Evolutionary conservation across 2,797 vertebrate species (phyloP), one percentile per base, ranked within the genome.

Genomic region (Sebastiscus albofasciatus): DNA sequence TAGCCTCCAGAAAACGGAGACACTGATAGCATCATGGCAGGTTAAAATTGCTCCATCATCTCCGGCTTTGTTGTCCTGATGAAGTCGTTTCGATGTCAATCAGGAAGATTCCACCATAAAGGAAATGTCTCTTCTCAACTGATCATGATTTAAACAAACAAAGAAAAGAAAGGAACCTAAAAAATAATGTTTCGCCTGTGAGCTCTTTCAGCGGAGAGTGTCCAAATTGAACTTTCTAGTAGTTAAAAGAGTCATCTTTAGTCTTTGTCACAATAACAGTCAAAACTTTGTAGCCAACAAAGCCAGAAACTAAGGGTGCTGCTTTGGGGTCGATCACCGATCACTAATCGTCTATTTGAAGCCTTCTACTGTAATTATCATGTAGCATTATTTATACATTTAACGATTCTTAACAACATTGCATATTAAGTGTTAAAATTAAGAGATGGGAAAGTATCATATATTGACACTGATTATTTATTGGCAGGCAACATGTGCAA

Each of bases 231-330:
- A 46, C 42, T 46, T 46, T 2, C 16, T 46, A 0, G 0, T 46
- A 0, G 42, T 46, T 46, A 1, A 46, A 46, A 46, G 42, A 0
- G 42, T 46, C 16, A 3, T 18, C 42, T 46, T 46, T 46, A 0
- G 42, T 46, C 42, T 0, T 0, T 18, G 42, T 20, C 8, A 49
- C 18, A 8, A 18, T 49, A 18, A 49, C 18, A 49, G 46, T 49
- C 46, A 20, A 20, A 49, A 49, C 46, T 49, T 49, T 49, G 46
- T 9, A 49, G 46, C 16, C 46, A 49, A 49, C 46, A 49, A 49
- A 49, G 46, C 18, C 18, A 49, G 1, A 49, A 49, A 49, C 46
- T 49, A 49, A 49, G 0, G 0, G 0, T 16, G 6, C 42, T 46
- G 7, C 3, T 18, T 46, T 18, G 42, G 42, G 42, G 42, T 1